phyloP scores from a whole-genome alignment of 2,888 invertebrate genomes.

The Ophion ventricosus region DNA sequence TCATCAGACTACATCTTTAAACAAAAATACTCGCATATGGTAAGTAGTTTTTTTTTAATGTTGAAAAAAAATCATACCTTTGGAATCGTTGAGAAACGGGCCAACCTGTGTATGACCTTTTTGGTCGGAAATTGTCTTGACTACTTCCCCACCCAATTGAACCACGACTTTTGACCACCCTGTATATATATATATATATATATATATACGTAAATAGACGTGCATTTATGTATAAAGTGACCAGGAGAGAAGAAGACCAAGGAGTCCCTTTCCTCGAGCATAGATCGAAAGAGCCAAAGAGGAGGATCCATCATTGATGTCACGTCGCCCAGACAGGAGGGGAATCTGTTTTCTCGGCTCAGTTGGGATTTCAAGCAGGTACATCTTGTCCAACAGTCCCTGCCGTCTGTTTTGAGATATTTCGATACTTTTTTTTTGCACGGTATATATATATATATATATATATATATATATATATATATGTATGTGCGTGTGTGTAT shows the following conservation, averaged over 20 bases:
- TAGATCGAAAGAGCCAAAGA: constrained; percentile 37
- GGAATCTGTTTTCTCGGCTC: constrained; percentile 55
- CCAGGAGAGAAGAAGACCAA: constrained; percentile 22
- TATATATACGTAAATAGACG: constrained; percentile 4
- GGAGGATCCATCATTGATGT: constrained; percentile 79
- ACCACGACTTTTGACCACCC: too few species aligned
- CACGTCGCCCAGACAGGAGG: constrained; percentile 69
- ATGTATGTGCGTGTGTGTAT: constrained; percentile 51
- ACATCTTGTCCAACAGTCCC: constrained; percentile 73
- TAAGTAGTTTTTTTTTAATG: too few species aligned
- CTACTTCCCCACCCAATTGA: too few species aligned
- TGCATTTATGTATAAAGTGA: neutral
- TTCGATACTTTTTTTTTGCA: constrained; percentile 74
- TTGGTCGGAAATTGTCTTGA: too few species aligned
- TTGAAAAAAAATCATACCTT: too few species aligned
- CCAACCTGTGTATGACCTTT: too few species aligned
- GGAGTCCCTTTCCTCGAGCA: constrained; percentile 26
- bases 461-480: constrained; percentile 10
- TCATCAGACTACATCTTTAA: too few species aligned
- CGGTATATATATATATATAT: neutral
- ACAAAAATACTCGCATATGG: too few species aligned
- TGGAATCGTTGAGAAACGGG: too few species aligned
- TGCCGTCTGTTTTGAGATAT: constrained; percentile 42
- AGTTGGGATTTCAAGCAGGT: constrained; percentile 79
- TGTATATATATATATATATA: constrained; percentile 3